A percentile compares a stretch with the other conserved stretches of the same genome.
phyloP scores from a whole-genome alignment of 2,113 vertebrate genomes.

The Paratilapia polleni region DNA sequence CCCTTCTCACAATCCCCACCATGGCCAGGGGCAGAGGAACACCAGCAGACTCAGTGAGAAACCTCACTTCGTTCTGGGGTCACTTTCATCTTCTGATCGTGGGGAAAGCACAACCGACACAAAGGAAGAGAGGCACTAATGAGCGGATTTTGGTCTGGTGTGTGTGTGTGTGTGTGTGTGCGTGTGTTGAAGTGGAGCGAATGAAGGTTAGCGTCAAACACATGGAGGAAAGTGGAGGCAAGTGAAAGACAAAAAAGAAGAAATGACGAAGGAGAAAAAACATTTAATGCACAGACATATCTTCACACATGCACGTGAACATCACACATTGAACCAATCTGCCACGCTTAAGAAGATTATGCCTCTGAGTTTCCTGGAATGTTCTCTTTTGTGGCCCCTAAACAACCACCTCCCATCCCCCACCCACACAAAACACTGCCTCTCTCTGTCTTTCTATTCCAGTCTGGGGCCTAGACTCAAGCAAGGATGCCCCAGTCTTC shows the following conservation, averaged over 20 bases:
- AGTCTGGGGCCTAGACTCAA: slow-evolving; percentile 38
- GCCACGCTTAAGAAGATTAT: slow-evolving; percentile 81
- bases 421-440: slow-evolving; percentile 44
- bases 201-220: slow-evolving; percentile 24
- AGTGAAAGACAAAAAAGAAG: slow-evolving; percentile 9
- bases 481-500: slow-evolving; percentile 51
- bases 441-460: slow-evolving; percentile 26
- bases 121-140: slow-evolving; percentile 58
- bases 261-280: slow-evolving; percentile 39
- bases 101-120: slow-evolving; percentile 47
- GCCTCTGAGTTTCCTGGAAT: slow-evolving; percentile 76
- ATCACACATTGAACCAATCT: slow-evolving; percentile 68
- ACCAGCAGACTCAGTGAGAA: slow-evolving; percentile 59
- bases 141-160: slow-evolving; percentile 34
- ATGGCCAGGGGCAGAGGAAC: slow-evolving; percentile 64
- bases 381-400: slow-evolving; percentile 61
- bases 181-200: slow-evolving; percentile 25
- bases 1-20: slow-evolving; percentile 37
- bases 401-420: slow-evolving; percentile 49
- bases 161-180: slow-evolving; percentile 18
- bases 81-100: slow-evolving; percentile 71
- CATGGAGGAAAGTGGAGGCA: background rate
- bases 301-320: background rate
- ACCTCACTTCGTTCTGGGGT: slow-evolving; percentile 49
- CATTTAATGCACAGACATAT: slow-evolving; percentile 17